Evolutionary conservation across 1,140 invertebrate species (phyloP), one percentile per base, ranked within the genome.

Genomic region (Drosophila ogumai): DNA sequence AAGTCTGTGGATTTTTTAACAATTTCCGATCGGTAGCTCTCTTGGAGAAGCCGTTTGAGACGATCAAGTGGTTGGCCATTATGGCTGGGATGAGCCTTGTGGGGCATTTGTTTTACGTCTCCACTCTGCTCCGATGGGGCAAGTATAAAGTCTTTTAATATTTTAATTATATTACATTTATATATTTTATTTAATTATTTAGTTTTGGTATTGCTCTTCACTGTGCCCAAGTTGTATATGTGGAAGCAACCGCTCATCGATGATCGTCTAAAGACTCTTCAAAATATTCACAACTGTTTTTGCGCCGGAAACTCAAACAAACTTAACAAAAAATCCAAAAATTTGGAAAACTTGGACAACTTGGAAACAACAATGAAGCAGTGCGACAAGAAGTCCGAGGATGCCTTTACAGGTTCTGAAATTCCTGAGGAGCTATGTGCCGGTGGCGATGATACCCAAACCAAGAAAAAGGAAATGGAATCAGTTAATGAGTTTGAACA

Each of bases 171-270:
- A 19, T 13, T 7, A 12, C 32, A 3, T 34, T 15, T 5, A 3
- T 36, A 19, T 19, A 7, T 8, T 28, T 13, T 7, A 3, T 17
- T 38, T 6, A 15, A 22, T 28, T 19, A 17, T 46, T 12, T 6
- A 72, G 68, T 19, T 4, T 9, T 72, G 2, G 3, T 47, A 3
- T 2, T 72, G 9, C 10, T 69, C 6, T 72, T 72, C 8, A 56
- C 50, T 12, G 2, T 72, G 9, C 65, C 68, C 8, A 72, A 72
- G 28, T 1, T 72, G 7, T 49, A 32, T 38, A 13, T 49, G 9
- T 57, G 19, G 34, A 69, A 49, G 28, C 9, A 22, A 9, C 34
- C 31, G 10, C 12, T 68, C 0, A 19, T 34, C 8, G 32, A 38
- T 13, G 41, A 19, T 9, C 25, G 38, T 31, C 9, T 55, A 6